Evolutionary conservation across 2,888 invertebrate species (phyloP), one percentile per base, ranked within the genome.

Genomic region (Pristionchus exspectatus): DNA sequence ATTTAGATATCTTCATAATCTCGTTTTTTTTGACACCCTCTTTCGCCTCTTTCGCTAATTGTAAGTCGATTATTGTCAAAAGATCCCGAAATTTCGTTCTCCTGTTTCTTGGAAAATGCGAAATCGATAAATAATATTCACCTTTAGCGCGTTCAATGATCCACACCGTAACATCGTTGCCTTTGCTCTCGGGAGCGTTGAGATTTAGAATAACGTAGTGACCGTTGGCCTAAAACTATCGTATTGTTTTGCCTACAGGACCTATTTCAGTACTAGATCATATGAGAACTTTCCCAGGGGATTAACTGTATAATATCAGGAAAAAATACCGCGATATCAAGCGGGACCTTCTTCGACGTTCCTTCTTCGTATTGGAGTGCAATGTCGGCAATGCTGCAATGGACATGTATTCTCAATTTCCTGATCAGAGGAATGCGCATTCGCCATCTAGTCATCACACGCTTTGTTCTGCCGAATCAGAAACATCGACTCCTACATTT

Each of bases 151-250:
- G 3, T 9, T 77, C 74, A 27, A 77, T 44, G 0, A 77, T 10
- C 74, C 74, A 77, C 44, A 77, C 44, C 10, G 74, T 77, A 5
- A 77, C 74, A 44, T 77, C 74, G 21, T 24, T 77, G 16, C 74
- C 44, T 44, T 21, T 77, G 10, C 21, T 44, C 10, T 38, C 24
- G 2, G 21, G 21, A 4, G 12, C 33, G 44, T 77, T 77, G 24
- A 77, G 74, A 77, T 77, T 77, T 0, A 77, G 21, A 44, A 77
- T 77, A 21, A 12, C 21, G 33, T 72, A 72, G 16, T 30, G 27
- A 14, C 33, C 33, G 16, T 72, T 72, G 16, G 18, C 33, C 72
- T 72, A 12, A 14, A 69, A 72, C 0, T 24, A n/a, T 24, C 18
- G 27, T 3, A 38, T 5, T 38, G 38, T 38, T 38, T 38, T 38